Base-by-base conservation (phyloP, 2,113 vertebrate genomes). In the Lophius piscatorius region DNA sequence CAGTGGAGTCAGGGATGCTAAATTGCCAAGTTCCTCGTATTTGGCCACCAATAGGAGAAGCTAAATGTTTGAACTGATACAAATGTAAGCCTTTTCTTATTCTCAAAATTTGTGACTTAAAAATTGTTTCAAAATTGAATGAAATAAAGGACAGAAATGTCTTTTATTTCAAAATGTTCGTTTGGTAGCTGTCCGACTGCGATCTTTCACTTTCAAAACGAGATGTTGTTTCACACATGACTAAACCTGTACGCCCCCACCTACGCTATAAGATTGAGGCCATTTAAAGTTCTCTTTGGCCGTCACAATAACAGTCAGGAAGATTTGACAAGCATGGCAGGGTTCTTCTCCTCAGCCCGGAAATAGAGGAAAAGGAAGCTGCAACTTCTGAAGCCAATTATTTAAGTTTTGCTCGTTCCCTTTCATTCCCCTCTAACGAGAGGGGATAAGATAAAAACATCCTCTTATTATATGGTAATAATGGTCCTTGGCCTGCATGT, bases 301-400 rank as follows among this genome's bases (percentile, higher is more conserved):
- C 82, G 80, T 86, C 83, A 73, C 57, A 63, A 70, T 70, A 77
- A 71, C 71, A 78, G 77, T 84, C 76, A 62, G 68, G 70, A 54
- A 76, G 73, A 84, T 84, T 84, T 89, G 87, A 91, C 89, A 90
- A 84, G 79, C 83, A 75, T 65, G 83, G 82, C 86, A 91, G 86
- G 80, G 88, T 88, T 85, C 75, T 73, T 54, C 76, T 52, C 61
- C 78, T 69, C 77, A 67, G 73, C 38, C 59, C 40, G 20, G 55
- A 76, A 81, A 83, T 64, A 68, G 72, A 82, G 75, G 83, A 76
- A 56, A 71, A 73, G 70, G 74, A 74, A 76, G 77, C 47, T 61
- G 67, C 75, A 83, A 85, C 83, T 80, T 81, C 69, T 84, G 79
- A 82, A 85, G 80, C 81, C 85, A 90, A 88, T 90, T 87, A 88